phyloP scores from a whole-genome alignment of 1,140 invertebrate genomes.

The Leptopilina clavipes region DNA sequence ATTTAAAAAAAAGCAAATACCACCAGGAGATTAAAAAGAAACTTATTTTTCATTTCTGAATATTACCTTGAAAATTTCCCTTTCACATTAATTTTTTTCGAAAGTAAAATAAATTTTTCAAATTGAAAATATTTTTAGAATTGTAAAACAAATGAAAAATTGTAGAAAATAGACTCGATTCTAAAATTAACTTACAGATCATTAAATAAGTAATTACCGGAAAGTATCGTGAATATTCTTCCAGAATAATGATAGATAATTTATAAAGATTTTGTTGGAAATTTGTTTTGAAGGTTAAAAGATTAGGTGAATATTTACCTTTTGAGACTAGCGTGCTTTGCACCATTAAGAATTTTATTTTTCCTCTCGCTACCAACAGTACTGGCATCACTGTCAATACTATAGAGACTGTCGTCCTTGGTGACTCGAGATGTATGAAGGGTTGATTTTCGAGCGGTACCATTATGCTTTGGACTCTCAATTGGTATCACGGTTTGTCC shows the following conservation, averaged over 20 bases:
- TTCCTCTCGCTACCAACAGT: constrained; percentile 70
- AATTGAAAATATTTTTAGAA: too few species aligned
- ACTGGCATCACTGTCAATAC: constrained; percentile 72
- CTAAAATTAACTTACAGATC: too few species aligned
- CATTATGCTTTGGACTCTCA: constrained; percentile 69
- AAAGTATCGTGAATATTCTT: not conserved
- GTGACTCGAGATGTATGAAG: constrained; percentile 67
- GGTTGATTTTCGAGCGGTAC: constrained; percentile 67
- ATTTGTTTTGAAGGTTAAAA: not conserved
- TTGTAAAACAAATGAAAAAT: too few species aligned
- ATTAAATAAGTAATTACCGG: not conserved
- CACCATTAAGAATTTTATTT: constrained; percentile 70
- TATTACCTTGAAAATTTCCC: too few species aligned
- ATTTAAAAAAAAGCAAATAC: too few species aligned
- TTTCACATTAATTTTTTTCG: too few species aligned
- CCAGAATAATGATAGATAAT: not conserved
- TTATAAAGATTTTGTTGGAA: not conserved
- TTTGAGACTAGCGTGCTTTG: constrained; percentile 76
- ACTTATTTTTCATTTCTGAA: too few species aligned
- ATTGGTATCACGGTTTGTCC: constrained; percentile 46
- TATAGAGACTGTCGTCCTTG: constrained; percentile 73
- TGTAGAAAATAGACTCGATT: too few species aligned
- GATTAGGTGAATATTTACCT: constrained; percentile 65
- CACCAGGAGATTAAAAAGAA: too few species aligned
- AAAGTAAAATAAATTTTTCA: too few species aligned